Conservation (phyloP, 2,797 vertebrate genomes). For the Pipistrellus pygmaeus region DNA sequence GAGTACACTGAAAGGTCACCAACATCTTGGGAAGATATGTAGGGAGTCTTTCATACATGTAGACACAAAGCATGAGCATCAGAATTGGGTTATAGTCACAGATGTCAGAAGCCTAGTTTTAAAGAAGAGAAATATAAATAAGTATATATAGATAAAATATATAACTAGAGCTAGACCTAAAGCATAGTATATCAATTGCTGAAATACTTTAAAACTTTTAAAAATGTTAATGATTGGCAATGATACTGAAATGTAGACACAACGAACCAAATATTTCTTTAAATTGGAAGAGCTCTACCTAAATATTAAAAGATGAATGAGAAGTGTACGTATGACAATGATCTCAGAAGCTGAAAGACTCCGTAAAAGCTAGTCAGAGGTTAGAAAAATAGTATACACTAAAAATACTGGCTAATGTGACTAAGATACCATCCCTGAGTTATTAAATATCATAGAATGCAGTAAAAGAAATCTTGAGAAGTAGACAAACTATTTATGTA, state of each 20-base stretch:
- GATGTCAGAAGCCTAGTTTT: constrained; percentile 89
- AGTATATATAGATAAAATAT: neutral
- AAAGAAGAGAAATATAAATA: constrained; percentile 62
- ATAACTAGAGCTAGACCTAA: constrained; percentile 1
- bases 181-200: neutral
- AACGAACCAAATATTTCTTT: neutral
- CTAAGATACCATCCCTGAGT: neutral
- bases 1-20: constrained; percentile 84
- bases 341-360: neutral
- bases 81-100: constrained; percentile 91
- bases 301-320: neutral
- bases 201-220: neutral
- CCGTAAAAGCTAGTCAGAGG: neutral
- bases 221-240: constrained; percentile 1
- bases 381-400: neutral
- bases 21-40: constrained; percentile 87
- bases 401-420: neutral
- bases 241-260: neutral
- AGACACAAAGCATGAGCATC: constrained; percentile 93
- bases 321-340: neutral
- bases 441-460: neutral
- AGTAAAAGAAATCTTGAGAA: constrained; percentile 25
- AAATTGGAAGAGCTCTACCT: neutral
- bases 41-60: constrained; percentile 90
- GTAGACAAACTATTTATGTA: neutral